Conservation (phyloP, 2,797 vertebrate species). For the Silurus lanzhouensis region DNA sequence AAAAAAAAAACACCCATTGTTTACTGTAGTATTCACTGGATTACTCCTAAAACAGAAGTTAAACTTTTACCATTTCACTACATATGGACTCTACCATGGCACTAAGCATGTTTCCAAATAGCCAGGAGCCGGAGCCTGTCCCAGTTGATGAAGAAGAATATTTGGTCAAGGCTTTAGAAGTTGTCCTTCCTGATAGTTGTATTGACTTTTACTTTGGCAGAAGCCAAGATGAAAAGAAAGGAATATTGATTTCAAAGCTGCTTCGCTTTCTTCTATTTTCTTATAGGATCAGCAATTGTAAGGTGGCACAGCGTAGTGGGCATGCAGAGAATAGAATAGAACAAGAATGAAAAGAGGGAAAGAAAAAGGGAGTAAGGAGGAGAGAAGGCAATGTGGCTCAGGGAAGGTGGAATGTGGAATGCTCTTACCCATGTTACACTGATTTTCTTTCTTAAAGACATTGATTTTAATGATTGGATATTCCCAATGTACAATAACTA, state of each 20-base stretch:
- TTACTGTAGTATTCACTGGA: not conserved
- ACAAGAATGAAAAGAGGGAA: constrained; percentile 59
- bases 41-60: not conserved
- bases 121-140: not conserved
- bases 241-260: constrained; percentile 48
- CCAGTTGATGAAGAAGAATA: not conserved
- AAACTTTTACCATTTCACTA: not conserved
- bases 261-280: constrained; percentile 40
- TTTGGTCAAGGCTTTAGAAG: not conserved
- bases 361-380: constrained; percentile 46
- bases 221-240: constrained; percentile 19
- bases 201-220: constrained; percentile 26
- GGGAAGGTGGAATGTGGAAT: too few relatives aligned
- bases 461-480: not conserved
- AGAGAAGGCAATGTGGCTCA: constrained; percentile 44
- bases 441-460: not conserved
- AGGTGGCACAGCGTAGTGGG: constrained; percentile 32
- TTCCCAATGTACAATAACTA: not conserved
- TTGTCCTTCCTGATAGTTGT: constrained; percentile 13
- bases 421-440: constrained; percentile 20
- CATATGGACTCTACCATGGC: not conserved
- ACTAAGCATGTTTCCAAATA: constrained; percentile 8
- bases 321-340: constrained; percentile 36
- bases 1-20: not conserved
- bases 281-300: constrained; percentile 52